Evolutionary conservation across 2,113 vertebrate species (phyloP).

Genomic region (Nicator chloris): DNA sequence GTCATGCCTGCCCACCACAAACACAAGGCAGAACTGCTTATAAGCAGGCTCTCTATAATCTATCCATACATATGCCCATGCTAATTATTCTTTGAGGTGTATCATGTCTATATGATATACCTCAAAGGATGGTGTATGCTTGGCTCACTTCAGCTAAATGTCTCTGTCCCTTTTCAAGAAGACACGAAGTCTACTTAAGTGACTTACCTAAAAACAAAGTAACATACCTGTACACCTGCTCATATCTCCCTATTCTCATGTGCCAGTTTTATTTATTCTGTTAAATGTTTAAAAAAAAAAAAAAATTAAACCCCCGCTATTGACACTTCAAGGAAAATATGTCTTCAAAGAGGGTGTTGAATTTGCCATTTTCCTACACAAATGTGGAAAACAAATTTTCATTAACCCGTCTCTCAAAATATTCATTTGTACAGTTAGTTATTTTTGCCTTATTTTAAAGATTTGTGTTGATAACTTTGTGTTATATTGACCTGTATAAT

Average conservation of each 20-base stretch:
- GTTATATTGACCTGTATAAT: neutral
- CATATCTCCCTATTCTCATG: neutral
- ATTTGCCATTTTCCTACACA: neutral
- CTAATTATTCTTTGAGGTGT: neutral
- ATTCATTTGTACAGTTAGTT: neutral
- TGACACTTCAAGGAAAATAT: neutral
- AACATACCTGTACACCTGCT: neutral
- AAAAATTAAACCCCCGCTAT: accelerated
- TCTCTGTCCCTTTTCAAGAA: neutral
- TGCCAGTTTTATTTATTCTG: neutral
- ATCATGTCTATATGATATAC: too few relatives aligned
- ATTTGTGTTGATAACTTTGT: neutral
- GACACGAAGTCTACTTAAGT: neutral
- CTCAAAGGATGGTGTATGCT: neutral
- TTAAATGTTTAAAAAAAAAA: neutral
- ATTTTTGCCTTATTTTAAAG: neutral
- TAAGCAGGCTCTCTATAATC: neutral
- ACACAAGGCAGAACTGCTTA: neutral
- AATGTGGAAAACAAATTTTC: neutral
- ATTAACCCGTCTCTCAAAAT: neutral
- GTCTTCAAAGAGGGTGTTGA: neutral
- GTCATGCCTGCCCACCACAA: neutral
- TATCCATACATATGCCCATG: neutral
- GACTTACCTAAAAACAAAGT: neutral
- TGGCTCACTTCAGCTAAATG: neutral